phyloP scores from a whole-genome alignment of 2,888 invertebrate species.

The Troides oblongomaculatus region DNA sequence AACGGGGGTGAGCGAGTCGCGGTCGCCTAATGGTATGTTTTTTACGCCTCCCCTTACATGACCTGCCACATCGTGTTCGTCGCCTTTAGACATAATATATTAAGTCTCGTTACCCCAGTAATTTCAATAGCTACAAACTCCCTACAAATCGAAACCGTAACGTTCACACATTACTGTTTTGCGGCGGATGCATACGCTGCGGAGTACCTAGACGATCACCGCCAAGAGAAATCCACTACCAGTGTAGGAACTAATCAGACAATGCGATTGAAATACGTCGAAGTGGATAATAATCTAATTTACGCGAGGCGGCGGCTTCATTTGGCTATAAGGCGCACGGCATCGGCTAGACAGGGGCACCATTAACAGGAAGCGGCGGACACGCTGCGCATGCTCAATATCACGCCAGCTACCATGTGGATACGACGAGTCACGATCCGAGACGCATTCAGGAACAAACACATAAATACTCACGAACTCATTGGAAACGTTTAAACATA shows the following conservation, averaged over 20 bases:
- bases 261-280: conserved; percentile 1
- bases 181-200: too few species aligned
- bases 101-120: too few species aligned
- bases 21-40: too few species aligned
- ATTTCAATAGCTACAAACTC: too few species aligned
- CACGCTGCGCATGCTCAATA: conserved; percentile 64
- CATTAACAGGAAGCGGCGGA: conserved; percentile 66
- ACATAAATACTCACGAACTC: conserved; percentile 7
- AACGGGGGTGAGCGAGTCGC: too few species aligned
- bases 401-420: conserved; percentile 35
- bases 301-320: conserved; percentile 28
- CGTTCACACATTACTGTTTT: too few species aligned
- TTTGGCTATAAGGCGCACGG: conserved; percentile 35
- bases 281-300: conserved; percentile 27
- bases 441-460: conserved; percentile 27
- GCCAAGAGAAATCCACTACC: too few species aligned
- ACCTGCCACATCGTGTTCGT: too few species aligned
- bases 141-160: too few species aligned
- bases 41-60: too few species aligned
- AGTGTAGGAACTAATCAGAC: neutral
- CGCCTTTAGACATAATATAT: too few species aligned
- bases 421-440: conserved; percentile 40
- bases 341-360: conserved; percentile 47
- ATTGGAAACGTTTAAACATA: conserved; percentile 8
- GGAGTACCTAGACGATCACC: too few species aligned